Percentiles rank a stretch among this genome's conserved stretches.
phyloP scores from a whole-genome alignment of 2,797 vertebrate genomes.

The Hybognathus amarus region DNA sequence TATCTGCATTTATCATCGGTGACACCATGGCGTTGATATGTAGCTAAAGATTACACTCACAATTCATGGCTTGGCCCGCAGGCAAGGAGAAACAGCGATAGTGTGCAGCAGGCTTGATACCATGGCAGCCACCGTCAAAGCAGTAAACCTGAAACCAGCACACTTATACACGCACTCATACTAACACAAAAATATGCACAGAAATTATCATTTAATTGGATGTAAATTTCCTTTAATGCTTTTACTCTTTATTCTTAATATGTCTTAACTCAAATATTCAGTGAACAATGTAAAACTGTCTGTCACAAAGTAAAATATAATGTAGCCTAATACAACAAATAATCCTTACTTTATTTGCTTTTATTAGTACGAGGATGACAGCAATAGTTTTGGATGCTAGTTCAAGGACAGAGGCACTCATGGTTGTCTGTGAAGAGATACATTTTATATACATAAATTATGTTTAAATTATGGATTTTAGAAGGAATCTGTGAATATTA shows the following conservation, averaged over 20 bases:
- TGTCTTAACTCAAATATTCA: not conserved
- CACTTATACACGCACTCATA: not conserved
- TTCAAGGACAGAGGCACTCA: slow-evolving; percentile 22
- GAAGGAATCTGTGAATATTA: too few relatives aligned
- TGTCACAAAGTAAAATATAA: not conserved
- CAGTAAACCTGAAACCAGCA: slow-evolving; percentile 58
- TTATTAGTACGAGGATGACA: slow-evolving; percentile 41
- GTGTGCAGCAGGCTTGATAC: slow-evolving; percentile 35
- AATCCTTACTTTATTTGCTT: slow-evolving; percentile 31
- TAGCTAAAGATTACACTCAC: slow-evolving; percentile 59
- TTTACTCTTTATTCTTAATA: not conserved
- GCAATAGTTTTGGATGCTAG: slow-evolving; percentile 29
- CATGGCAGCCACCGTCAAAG: slow-evolving; percentile 44
- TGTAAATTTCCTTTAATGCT: not conserved
- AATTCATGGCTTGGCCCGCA: slow-evolving; percentile 64
- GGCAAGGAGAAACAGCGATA: slow-evolving; percentile 22
- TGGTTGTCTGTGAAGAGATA: slow-evolving; percentile 43
- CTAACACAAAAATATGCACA: not conserved
- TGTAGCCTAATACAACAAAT: not conserved
- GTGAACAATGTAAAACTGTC: not conserved
- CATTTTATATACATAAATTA: not conserved
- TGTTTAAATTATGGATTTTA: not conserved
- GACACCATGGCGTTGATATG: not conserved
- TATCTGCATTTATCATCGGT: too few relatives aligned
- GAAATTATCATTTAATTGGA: not conserved